Conservation (phyloP, 2,888 invertebrate genomes). For the Leucoptera coffeella region DNA sequence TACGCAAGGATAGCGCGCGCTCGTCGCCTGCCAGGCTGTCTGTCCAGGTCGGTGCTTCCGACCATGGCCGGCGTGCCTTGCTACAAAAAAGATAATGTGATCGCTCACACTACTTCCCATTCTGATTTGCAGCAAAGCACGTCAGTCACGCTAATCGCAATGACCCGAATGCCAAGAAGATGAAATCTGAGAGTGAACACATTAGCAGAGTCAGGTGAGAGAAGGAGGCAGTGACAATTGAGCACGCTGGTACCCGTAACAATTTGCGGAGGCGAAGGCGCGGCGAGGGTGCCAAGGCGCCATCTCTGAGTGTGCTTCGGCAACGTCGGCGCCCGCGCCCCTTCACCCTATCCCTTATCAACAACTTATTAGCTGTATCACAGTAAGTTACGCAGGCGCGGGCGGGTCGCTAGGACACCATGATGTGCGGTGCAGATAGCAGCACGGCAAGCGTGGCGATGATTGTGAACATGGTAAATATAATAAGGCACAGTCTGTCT, state of each 20-base stretch:
- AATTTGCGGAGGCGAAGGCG: constrained; percentile 27
- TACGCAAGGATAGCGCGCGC: constrained; percentile 10
- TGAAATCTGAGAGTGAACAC: constrained; percentile 1
- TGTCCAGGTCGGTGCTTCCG: background rate
- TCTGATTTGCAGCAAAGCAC: too few relatives aligned
- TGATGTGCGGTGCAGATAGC: constrained; percentile 93
- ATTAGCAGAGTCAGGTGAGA: constrained; percentile 8
- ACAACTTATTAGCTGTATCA: constrained; percentile 64
- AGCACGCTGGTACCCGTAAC: too few relatives aligned
- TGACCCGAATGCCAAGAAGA: background rate
- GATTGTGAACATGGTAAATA: constrained; percentile 98
- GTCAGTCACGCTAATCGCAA: background rate
- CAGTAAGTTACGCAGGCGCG: constrained; percentile 62
- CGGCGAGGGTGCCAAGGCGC: constrained; percentile 38
- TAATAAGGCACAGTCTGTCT: constrained; percentile 99
- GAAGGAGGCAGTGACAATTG: constrained; percentile 40
- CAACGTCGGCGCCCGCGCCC: constrained; percentile 38
- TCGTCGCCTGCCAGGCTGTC: too few relatives aligned
- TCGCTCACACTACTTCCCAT: too few relatives aligned
- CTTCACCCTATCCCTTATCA: constrained; percentile 58
- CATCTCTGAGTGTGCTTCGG: constrained; percentile 32
- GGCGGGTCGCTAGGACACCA: constrained; percentile 74
- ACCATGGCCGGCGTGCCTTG: constrained; percentile 1
- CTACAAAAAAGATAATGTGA: too few relatives aligned
- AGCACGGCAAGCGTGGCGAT: constrained; percentile 95